These are phyloP conservation scores for Drosophila kikkawai DNA, from an alignment of 1,140 invertebrate genomes.

Conservation along the genomic window DNA sequence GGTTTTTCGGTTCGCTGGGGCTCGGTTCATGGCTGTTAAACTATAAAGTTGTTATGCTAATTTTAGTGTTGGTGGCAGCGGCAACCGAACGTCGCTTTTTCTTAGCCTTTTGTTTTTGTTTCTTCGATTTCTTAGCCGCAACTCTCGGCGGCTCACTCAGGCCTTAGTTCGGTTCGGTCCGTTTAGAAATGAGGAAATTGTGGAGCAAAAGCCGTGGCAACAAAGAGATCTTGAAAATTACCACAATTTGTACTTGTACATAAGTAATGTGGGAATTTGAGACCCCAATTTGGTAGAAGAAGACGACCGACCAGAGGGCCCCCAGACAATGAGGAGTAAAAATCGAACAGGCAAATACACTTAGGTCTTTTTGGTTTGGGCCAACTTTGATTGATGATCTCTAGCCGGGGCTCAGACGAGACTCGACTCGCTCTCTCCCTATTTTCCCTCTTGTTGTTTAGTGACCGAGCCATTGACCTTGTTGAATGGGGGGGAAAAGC, in stretches of 20 bases:
- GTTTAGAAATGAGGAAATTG: slow-evolving; percentile 81
- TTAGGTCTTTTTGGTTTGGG: slow-evolving; percentile 44
- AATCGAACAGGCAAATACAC: slow-evolving; percentile 78
- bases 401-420: slow-evolving; percentile 15
- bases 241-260: slow-evolving; percentile 83
- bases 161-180: slow-evolving; percentile 22
- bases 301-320: background rate
- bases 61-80: slow-evolving; percentile 79
- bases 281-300: slow-evolving; percentile 17
- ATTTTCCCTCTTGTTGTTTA: slow-evolving; percentile 28
- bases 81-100: slow-evolving; percentile 33
- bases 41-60: slow-evolving; percentile 85
- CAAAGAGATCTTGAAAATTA: slow-evolving; percentile 83
- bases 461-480: slow-evolving; percentile 76
- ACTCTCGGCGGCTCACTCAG: background rate
- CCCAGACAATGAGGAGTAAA: slow-evolving; percentile 46
- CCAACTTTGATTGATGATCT: slow-evolving; percentile 80
- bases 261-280: slow-evolving; percentile 82
- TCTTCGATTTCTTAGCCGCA: slow-evolving; percentile 33
- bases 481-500: slow-evolving; percentile 54
- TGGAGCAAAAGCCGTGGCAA: slow-evolving; percentile 60
- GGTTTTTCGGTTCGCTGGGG: slow-evolving; percentile 33
- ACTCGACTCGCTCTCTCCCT: background rate
- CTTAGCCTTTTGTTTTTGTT: slow-evolving; percentile 8
- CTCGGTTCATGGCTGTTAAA: slow-evolving; percentile 73